A percentile compares a stretch with the other conserved stretches of the same genome.
Conservation (phyloP, 2,113 vertebrate genomes). For the Tupaia tana region DNA sequence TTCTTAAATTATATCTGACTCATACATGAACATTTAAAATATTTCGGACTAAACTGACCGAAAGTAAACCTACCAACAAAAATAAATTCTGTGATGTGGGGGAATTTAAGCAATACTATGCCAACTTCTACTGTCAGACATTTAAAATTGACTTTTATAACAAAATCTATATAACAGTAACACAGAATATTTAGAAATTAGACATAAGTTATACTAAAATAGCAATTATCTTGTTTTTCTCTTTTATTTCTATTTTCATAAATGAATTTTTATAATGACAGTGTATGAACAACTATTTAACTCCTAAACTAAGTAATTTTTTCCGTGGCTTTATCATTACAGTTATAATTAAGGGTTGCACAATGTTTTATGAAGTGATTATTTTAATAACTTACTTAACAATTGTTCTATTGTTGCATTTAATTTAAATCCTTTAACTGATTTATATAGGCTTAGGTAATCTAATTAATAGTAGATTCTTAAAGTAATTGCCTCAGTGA, state of each 20-base stretch:
- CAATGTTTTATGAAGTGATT: background rate
- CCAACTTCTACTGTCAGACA: background rate
- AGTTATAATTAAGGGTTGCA: background rate
- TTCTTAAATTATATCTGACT: background rate
- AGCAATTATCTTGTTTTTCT: background rate
- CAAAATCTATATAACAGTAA: background rate
- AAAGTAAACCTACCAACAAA: background rate
- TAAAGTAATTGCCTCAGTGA: background rate
- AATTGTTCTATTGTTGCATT: background rate
- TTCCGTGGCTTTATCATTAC: background rate
- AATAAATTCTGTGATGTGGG: background rate
- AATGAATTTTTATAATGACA: background rate
- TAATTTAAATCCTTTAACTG: background rate
- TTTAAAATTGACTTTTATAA: background rate
- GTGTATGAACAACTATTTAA: background rate
- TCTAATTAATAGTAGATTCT: background rate
- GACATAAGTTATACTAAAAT: background rate
- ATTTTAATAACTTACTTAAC: background rate
- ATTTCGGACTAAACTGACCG: background rate
- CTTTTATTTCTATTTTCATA: background rate
- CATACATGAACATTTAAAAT: conserved; percentile 1
- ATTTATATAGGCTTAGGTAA: background rate
- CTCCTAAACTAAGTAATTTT: background rate
- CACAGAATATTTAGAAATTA: background rate
- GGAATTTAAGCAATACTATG: background rate